Percentiles rank a stretch among this genome's conserved stretches.
These are phyloP conservation scores for Troides aeacus DNA, from an alignment of 2,888 invertebrate species.

Conservation along the genomic window DNA sequence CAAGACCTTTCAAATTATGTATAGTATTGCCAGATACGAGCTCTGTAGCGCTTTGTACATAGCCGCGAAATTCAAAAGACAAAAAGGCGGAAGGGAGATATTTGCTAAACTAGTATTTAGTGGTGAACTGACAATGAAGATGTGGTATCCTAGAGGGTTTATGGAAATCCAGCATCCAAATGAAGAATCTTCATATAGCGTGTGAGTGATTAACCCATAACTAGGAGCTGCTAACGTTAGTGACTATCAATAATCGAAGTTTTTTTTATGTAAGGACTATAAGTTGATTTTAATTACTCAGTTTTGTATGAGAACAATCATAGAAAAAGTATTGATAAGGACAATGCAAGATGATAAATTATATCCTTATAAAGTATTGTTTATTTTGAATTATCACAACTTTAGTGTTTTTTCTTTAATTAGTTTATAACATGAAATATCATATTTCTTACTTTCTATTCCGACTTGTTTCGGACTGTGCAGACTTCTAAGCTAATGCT, in stretches of 20 bases:
- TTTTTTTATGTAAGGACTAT: not conserved
- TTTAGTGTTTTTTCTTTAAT: not conserved
- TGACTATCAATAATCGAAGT: not conserved
- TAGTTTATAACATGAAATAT: not conserved
- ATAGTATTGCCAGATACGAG: too few species aligned
- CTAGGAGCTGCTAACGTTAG: too few species aligned
- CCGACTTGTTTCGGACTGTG: not conserved
- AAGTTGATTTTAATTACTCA: not conserved
- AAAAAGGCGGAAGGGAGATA: too few species aligned
- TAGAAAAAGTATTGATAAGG: not conserved
- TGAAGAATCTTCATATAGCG: too few species aligned
- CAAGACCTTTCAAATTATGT: too few species aligned
- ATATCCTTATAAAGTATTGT: not conserved
- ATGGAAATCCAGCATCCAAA: too few species aligned
- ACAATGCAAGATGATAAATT: not conserved
- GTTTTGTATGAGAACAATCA: not conserved
- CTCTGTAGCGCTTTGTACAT: too few species aligned
- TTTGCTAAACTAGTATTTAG: too few species aligned
- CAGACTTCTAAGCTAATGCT: not conserved
- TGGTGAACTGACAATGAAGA: too few species aligned
- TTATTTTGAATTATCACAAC: not conserved
- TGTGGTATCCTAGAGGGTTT: too few species aligned
- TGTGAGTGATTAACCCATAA: too few species aligned
- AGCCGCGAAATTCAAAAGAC: too few species aligned
- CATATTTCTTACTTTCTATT: not conserved